These are phyloP conservation scores for Poeciliopsis turneri DNA, from an alignment of 2,797 vertebrate species.

Conservation along the genomic window DNA sequence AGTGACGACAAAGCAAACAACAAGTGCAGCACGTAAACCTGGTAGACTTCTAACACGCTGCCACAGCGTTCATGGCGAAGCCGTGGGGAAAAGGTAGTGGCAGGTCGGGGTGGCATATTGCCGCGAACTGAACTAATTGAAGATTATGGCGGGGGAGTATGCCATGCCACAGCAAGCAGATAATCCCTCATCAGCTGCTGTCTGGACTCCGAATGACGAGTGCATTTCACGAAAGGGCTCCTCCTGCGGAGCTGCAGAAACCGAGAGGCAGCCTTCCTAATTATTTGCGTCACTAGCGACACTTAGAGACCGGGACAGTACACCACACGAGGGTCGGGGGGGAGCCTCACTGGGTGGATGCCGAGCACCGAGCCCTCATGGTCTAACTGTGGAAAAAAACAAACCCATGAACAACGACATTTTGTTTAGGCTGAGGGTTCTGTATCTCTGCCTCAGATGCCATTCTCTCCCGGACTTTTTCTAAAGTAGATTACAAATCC, in stretches of 20 bases:
- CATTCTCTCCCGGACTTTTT: slow-evolving; percentile 65
- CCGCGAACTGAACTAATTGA: slow-evolving; percentile 88
- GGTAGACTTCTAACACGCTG: background rate
- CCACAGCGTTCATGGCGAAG: slow-evolving; percentile 56
- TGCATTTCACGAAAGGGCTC: slow-evolving; percentile 84
- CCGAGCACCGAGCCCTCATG: slow-evolving; percentile 35
- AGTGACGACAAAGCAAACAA: background rate
- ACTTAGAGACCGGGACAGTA: slow-evolving; percentile 56
- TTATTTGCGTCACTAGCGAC: slow-evolving; percentile 80
- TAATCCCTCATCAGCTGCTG: slow-evolving; percentile 88
- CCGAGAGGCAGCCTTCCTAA: slow-evolving; percentile 86
- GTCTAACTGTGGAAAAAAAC: background rate
- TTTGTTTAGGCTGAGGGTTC: slow-evolving; percentile 74
- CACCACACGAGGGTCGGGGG: slow-evolving; percentile 40
- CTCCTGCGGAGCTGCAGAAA: slow-evolving; percentile 84
- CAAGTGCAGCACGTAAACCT: background rate
- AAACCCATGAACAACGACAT: slow-evolving; percentile 79
- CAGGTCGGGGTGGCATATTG: slow-evolving; percentile 75
- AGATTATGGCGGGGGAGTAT: slow-evolving; percentile 83
- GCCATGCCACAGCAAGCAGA: slow-evolving; percentile 80
- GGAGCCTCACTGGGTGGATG: slow-evolving; percentile 63
- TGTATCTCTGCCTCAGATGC: slow-evolving; percentile 64
- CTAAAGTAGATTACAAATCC: slow-evolving; percentile 73
- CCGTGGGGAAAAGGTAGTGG: slow-evolving; percentile 83
- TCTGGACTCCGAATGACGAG: slow-evolving; percentile 84